These are phyloP conservation scores for Ochropacha duplaris DNA, from an alignment of 2,888 invertebrate genomes.

Conservation along the genomic window DNA sequence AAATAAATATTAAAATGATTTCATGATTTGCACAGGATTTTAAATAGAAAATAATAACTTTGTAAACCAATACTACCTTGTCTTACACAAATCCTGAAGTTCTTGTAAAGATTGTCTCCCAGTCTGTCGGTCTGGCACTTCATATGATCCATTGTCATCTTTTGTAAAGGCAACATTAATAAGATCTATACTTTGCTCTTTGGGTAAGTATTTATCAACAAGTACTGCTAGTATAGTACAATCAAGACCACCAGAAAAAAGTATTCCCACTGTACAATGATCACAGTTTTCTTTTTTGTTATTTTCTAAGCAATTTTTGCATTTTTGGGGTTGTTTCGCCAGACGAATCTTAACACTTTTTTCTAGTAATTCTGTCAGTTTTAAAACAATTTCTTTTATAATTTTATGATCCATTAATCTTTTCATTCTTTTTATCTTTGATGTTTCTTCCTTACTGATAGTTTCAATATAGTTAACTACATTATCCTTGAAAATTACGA, in stretches of 20 bases:
- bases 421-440: slow-evolving; percentile 59
- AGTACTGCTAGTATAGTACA: slow-evolving; percentile 94
- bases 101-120: slow-evolving; percentile 88
- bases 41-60: neutral
- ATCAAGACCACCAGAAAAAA: slow-evolving; percentile 98
- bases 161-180: slow-evolving; percentile 96
- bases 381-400: slow-evolving; percentile 65
- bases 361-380: slow-evolving; percentile 78
- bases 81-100: slow-evolving; percentile 86
- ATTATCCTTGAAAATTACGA: slow-evolving; percentile 48
- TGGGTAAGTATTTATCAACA: slow-evolving; percentile 86
- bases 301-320: slow-evolving; percentile 81
- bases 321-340: slow-evolving; percentile 83
- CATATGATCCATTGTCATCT: slow-evolving; percentile 66
- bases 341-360: slow-evolving; percentile 84
- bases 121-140: slow-evolving; percentile 93
- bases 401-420: slow-evolving; percentile 57
- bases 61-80: slow-evolving; percentile 59
- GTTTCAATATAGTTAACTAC: slow-evolving; percentile 50
- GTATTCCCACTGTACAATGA: slow-evolving; percentile 88
- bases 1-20: slow-evolving; percentile 15
- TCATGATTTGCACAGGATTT: neutral
- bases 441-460: slow-evolving; percentile 34
- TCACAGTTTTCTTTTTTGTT: slow-evolving; percentile 55
- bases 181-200: slow-evolving; percentile 90